Evolutionary conservation across 2,888 invertebrate species (phyloP).

Genomic region (Agriopis aurantiaria): DNA sequence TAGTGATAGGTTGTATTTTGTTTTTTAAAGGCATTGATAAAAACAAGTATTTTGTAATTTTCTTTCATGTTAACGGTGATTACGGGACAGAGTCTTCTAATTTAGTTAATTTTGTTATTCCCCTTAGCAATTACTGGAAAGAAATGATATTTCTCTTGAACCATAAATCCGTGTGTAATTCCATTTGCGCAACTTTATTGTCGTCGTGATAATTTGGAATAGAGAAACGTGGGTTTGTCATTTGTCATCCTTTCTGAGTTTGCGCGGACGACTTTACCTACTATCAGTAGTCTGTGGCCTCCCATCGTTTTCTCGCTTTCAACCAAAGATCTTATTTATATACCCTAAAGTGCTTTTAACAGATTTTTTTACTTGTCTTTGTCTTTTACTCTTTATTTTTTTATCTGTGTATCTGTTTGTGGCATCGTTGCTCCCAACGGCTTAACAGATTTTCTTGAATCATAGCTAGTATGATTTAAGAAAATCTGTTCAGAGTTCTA

Average conservation of each 20-base stretch:
- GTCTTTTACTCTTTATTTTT: no score
- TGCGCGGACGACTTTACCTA: neutral
- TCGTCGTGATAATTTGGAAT: conserved; percentile 29
- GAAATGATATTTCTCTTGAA: conserved; percentile 19
- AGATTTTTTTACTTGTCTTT: no score
- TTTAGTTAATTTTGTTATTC: conserved; percentile 25
- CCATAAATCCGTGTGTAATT: conserved; percentile 29
- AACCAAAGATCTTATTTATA: no score
- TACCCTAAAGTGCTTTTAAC: no score
- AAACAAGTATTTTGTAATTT: neutral
- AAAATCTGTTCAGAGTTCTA: no score
- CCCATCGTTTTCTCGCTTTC: neutral
- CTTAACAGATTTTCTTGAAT: no score
- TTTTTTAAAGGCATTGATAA: neutral
- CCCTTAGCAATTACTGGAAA: conserved; percentile 16
- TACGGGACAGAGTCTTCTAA: conserved; percentile 6
- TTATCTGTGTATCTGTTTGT: no score
- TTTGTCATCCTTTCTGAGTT: neutral
- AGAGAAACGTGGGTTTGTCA: conserved; percentile 7
- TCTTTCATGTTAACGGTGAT: conserved; percentile 5
- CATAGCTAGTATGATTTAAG: no score
- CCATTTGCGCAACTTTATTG: conserved; percentile 34
- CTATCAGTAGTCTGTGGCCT: neutral
- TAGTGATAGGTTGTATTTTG: neutral
- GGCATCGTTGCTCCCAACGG: no score